Percentiles rank a stretch among this genome's conserved stretches.
Conservation (phyloP, 2,888 invertebrate genomes). For the Masnerella sp. region DNA sequence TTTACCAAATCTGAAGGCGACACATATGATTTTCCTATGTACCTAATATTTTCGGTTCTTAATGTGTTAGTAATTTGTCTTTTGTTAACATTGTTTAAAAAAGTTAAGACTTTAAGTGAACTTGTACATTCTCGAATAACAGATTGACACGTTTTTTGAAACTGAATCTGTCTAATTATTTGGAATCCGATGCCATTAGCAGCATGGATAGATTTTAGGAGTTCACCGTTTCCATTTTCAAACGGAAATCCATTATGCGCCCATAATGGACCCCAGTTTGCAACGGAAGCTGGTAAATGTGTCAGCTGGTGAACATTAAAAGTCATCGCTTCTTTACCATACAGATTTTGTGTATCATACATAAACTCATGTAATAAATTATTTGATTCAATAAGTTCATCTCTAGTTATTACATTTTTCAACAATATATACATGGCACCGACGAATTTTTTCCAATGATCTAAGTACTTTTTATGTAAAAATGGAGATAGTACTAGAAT, state of each 20-base stretch:
- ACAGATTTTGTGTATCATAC: conserved; percentile 17
- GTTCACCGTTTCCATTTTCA: conserved; percentile 8
- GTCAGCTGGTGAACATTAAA: conserved; percentile 43
- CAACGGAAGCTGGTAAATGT: neutral
- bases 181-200: conserved; percentile 34
- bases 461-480: conserved; percentile 17
- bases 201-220: conserved; percentile 32
- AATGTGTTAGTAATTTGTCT: conserved; percentile 7
- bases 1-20: conserved; percentile 12
- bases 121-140: conserved; percentile 2
- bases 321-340: conserved; percentile 33
- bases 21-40: conserved; percentile 21
- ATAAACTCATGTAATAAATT: conserved; percentile 33
- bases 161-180: conserved; percentile 20
- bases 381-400: conserved; percentile 16
- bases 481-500: conserved; percentile 6
- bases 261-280: no score
- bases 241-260: no score
- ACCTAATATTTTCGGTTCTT: conserved; percentile 5
- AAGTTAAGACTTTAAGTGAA: conserved; percentile 1
- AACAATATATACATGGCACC: conserved; percentile 17
- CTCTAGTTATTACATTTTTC: conserved; percentile 12
- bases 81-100: conserved; percentile 1
- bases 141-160: conserved; percentile 12
- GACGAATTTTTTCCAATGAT: conserved; percentile 33